phyloP scores from a whole-genome alignment of 2,888 invertebrate genomes.

The Ectropis crepuscularia region DNA sequence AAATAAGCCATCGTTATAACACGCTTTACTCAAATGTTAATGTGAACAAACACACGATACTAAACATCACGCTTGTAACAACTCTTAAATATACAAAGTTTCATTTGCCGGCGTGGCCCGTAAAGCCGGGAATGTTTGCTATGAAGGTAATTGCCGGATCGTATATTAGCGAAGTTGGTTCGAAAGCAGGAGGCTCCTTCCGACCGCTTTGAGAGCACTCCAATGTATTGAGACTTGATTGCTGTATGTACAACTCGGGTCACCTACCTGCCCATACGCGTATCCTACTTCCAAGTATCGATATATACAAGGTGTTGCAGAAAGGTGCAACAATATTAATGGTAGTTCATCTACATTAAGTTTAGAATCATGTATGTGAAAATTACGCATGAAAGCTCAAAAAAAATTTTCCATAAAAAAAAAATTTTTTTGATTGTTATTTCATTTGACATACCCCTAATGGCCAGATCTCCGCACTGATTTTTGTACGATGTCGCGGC shows the following conservation, averaged over 20 bases:
- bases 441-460: too few species aligned
- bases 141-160: conserved; percentile 61
- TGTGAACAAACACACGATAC: conserved; percentile 54
- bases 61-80: conserved; percentile 55
- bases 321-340: too few species aligned
- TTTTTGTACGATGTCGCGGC: too few species aligned
- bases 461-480: too few species aligned
- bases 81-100: conserved; percentile 58
- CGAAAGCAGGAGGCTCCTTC: conserved; percentile 43
- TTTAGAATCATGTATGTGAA: too few species aligned
- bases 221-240: conserved; percentile 42
- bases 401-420: too few species aligned
- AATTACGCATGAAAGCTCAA: too few species aligned
- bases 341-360: too few species aligned
- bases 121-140: conserved; percentile 55
- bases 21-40: conserved; percentile 50
- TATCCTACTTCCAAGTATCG: not conserved
- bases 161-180: conserved; percentile 59
- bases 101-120: conserved; percentile 47
- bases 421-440: too few species aligned
- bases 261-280: conserved; percentile 28
- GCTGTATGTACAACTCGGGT: conserved; percentile 32
- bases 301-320: too few species aligned
- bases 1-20: conserved; percentile 57
- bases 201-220: conserved; percentile 37